phyloP scores from a whole-genome alignment of 2,113 vertebrate species.

The Poicephalus meyeri region DNA sequence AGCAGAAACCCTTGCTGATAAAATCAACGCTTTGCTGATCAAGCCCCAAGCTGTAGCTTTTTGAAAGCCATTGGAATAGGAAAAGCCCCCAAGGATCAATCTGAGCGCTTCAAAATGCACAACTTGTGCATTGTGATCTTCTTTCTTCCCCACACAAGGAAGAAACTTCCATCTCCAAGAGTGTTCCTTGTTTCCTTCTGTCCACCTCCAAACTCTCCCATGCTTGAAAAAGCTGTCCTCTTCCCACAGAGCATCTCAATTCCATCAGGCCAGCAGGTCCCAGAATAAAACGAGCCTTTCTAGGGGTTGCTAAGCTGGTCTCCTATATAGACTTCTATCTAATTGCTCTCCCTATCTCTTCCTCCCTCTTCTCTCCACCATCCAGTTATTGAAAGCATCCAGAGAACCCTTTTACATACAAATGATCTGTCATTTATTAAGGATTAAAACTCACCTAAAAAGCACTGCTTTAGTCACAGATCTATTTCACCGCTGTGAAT shows the following conservation, averaged over 20 bases:
- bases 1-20: background rate
- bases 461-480: background rate
- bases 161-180: background rate
- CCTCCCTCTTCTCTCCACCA: background rate
- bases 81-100: background rate
- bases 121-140: background rate
- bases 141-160: background rate
- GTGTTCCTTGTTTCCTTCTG: background rate
- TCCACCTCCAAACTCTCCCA: background rate
- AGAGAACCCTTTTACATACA: background rate
- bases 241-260: background rate
- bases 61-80: background rate
- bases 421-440: constrained; percentile 38
- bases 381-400: background rate
- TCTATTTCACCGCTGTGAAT: background rate
- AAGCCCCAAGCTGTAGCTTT: background rate
- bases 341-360: background rate
- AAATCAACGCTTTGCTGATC: background rate
- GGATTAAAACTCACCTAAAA: constrained; percentile 19
- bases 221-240: constrained; percentile 2
- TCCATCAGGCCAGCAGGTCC: background rate
- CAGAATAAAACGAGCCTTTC: constrained; percentile 8
- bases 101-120: background rate
- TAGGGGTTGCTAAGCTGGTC: background rate
- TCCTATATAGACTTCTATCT: background rate